phyloP scores from a whole-genome alignment of 2,888 invertebrate species.

The Vanessa cardui region DNA sequence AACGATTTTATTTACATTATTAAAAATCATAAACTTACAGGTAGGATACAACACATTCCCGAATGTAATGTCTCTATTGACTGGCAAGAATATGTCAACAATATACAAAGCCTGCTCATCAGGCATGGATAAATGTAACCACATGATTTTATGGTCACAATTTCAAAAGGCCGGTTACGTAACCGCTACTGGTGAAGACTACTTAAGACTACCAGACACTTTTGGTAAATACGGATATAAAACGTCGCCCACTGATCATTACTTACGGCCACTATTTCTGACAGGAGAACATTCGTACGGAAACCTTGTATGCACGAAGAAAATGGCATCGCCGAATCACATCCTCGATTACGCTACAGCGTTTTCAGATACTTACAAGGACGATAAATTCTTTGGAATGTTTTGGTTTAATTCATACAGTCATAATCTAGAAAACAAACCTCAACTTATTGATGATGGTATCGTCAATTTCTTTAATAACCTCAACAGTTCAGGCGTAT shows the following conservation, averaged over 20 bases:
- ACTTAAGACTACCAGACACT: slow-evolving; percentile 84
- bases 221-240: slow-evolving; percentile 85
- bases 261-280: slow-evolving; percentile 87
- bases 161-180: slow-evolving; percentile 86
- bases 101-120: slow-evolving; percentile 74
- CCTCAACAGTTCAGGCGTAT: slow-evolving; percentile 75
- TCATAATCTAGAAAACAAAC: slow-evolving; percentile 86
- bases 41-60: slow-evolving; percentile 94
- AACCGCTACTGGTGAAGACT: slow-evolving; percentile 91
- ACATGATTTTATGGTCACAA: slow-evolving; percentile 89
- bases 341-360: slow-evolving; percentile 86
- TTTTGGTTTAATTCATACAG: slow-evolving; percentile 90
- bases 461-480: slow-evolving; percentile 80
- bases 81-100: slow-evolving; percentile 84
- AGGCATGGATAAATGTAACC: slow-evolving; percentile 83
- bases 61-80: slow-evolving; percentile 90
- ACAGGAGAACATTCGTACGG: slow-evolving; percentile 81
- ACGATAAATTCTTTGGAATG: slow-evolving; percentile 86
- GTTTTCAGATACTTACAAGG: slow-evolving; percentile 83
- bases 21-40: slow-evolving; percentile 55
- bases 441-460: slow-evolving; percentile 84
- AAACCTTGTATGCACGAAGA: slow-evolving; percentile 64
- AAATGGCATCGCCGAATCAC: slow-evolving; percentile 84
- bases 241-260: slow-evolving; percentile 90
- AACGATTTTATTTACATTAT: slow-evolving; percentile 24